phyloP scores from a whole-genome alignment of 1,140 invertebrate species.

The Danaus plexippus region DNA sequence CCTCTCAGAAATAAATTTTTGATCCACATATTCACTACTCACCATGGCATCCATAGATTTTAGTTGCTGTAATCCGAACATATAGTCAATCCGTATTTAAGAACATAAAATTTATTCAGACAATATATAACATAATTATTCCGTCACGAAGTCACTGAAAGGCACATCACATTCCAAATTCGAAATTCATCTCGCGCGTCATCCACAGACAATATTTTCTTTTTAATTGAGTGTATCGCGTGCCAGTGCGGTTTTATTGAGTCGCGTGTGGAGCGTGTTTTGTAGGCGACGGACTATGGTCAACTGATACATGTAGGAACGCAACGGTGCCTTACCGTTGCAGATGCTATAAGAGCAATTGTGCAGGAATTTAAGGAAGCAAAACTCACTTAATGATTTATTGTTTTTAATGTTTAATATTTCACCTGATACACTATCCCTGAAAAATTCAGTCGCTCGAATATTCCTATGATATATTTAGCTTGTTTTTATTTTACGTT shows the following conservation, averaged over 20 bases:
- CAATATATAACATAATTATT: constrained; percentile 15
- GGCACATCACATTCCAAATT: constrained; percentile 42
- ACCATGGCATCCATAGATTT: no score
- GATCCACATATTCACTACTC: no score
- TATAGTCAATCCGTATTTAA: no score
- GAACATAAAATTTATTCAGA: constrained; percentile 2
- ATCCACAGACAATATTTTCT: constrained; percentile 35
- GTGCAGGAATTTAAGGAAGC: no score
- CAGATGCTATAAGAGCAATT: not conserved
- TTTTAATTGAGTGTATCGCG: constrained; percentile 32
- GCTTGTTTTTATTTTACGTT: no score
- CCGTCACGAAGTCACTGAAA: constrained; percentile 22
- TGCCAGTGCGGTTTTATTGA: constrained; percentile 25
- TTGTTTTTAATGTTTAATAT: no score
- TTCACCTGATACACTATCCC: no score
- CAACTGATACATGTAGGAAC: constrained; percentile 36
- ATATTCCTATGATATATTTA: no score
- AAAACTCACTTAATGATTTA: no score
- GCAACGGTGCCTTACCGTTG: constrained; percentile 23
- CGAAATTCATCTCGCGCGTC: constrained; percentile 40
- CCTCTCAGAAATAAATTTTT: no score
- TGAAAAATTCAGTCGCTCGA: no score
- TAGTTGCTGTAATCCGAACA: no score
- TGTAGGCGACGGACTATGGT: constrained; percentile 57
- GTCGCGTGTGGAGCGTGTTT: constrained; percentile 36